phyloP scores from a whole-genome alignment of 2,888 invertebrate species.

The Stenolophus ochropezus region DNA sequence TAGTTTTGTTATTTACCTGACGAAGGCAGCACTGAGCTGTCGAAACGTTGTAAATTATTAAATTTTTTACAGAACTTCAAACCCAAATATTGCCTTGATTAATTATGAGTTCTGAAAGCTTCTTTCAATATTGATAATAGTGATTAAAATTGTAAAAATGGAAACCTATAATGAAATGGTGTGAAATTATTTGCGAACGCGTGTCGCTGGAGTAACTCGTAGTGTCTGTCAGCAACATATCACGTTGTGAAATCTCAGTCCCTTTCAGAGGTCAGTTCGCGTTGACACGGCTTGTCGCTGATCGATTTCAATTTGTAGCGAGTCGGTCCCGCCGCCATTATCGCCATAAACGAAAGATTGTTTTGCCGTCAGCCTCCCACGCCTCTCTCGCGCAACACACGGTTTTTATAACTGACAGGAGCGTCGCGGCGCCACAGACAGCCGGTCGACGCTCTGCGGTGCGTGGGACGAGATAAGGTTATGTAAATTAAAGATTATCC shows the following conservation, averaged over 20 bases:
- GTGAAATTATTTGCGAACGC: background rate
- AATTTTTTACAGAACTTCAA: no score
- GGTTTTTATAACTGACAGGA: background rate
- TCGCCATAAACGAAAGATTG: slow-evolving; percentile 57
- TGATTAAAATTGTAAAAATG: no score
- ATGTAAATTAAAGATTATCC: background rate
- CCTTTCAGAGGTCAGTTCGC: background rate
- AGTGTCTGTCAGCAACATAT: background rate
- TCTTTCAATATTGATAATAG: no score
- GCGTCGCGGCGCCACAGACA: background rate
- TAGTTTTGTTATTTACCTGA: no score
- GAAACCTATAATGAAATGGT: background rate
- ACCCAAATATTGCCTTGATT: no score
- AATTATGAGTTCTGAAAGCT: no score
- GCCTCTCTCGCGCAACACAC: background rate
- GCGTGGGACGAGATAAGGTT: background rate
- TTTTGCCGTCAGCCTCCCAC: slow-evolving; percentile 10
- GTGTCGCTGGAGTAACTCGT: background rate
- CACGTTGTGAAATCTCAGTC: background rate
- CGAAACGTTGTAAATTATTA: no score
- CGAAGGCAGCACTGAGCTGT: no score
- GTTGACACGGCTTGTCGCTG: slow-evolving; percentile 45
- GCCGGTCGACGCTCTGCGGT: background rate
- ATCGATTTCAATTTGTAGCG: slow-evolving; percentile 59
- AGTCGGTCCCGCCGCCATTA: slow-evolving; percentile 37